phyloP scores from a whole-genome alignment of 2,888 invertebrate genomes.

The Spodoptera littoralis region DNA sequence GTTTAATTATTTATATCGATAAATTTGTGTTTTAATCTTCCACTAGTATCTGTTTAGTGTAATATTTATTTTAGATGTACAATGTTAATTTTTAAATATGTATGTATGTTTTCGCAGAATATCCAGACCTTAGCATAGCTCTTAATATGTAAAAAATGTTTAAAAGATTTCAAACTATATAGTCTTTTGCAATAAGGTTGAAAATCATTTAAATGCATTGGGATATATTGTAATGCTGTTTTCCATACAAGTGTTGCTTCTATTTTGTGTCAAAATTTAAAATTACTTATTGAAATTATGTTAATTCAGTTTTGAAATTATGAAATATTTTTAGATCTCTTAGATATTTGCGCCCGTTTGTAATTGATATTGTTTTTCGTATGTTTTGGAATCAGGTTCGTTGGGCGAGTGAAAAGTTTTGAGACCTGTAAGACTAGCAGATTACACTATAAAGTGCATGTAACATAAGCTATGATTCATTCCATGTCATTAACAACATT shows the following conservation, averaged over 20 bases:
- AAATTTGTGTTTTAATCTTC: constrained; percentile 8
- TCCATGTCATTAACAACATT: too few species aligned
- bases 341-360: constrained; percentile 51
- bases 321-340: constrained; percentile 52
- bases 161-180: too few species aligned
- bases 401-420: not conserved
- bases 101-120: not conserved
- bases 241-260: constrained; percentile 22
- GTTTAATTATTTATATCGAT: constrained; percentile 32
- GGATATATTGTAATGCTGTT: not conserved
- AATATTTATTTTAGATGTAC: constrained; percentile 47
- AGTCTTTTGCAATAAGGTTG: too few species aligned
- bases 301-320: constrained; percentile 42
- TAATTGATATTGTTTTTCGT: constrained; percentile 35
- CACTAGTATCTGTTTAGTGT: constrained; percentile 37
- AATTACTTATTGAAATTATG: constrained; percentile 41
- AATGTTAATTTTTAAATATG: constrained; percentile 15
- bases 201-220: too few species aligned
- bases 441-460: too few species aligned
- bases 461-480: too few species aligned
- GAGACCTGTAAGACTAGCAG: too few species aligned
- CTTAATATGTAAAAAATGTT: too few species aligned
- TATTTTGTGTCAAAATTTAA: constrained; percentile 52
- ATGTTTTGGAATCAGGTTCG: constrained; percentile 20
- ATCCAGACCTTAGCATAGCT: too few species aligned